A percentile compares a stretch with the other conserved stretches of the same genome.
Evolutionary conservation across 2,113 vertebrate species (phyloP).

Genomic region (Panurus biarmicus): DNA sequence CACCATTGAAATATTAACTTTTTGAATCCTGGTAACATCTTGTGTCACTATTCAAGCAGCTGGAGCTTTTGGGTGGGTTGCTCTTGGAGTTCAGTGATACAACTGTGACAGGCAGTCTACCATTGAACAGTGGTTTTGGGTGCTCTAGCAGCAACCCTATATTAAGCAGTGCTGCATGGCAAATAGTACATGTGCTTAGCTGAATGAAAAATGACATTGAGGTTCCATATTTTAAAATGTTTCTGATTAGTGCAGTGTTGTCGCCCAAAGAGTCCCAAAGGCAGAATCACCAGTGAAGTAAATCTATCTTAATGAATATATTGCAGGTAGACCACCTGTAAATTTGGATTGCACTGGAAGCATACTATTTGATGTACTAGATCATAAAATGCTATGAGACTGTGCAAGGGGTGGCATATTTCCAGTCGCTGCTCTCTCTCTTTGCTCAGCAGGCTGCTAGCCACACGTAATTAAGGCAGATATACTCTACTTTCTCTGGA

Average conservation of each 20-base stretch:
- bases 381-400: background rate
- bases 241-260: background rate
- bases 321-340: background rate
- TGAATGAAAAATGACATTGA: background rate
- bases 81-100: background rate
- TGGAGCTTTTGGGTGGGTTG: background rate
- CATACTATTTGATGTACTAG: background rate
- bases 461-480: background rate
- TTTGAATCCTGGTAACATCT: background rate
- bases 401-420: background rate
- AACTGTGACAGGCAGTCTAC: background rate
- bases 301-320: background rate
- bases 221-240: background rate
- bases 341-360: background rate
- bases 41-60: background rate
- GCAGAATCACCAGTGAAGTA: background rate
- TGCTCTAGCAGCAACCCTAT: background rate
- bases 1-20: background rate
- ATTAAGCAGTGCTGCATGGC: background rate
- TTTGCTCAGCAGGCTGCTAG: background rate
- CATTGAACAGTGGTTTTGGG: rapidly evolving
- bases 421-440: background rate
- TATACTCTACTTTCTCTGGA: background rate
- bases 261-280: background rate
- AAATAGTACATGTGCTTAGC: rapidly evolving